A percentile compares a stretch with the other conserved stretches of the same genome.
Evolutionary conservation across 2,888 invertebrate genomes (phyloP).

Genomic region (Drosophila eohydei): DNA sequence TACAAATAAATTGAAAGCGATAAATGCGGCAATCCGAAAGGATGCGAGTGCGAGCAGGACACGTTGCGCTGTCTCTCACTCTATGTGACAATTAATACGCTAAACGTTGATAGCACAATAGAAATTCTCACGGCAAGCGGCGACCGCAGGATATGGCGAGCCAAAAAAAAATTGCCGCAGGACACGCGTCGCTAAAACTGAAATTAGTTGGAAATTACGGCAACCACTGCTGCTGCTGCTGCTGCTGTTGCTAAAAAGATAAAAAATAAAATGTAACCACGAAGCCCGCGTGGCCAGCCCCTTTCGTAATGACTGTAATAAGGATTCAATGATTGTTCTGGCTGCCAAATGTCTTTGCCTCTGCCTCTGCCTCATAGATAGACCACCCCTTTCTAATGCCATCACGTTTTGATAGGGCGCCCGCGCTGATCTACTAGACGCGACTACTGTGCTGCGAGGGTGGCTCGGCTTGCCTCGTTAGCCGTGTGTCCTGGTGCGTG

Average conservation of each 20-base stretch:
- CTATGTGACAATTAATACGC: conserved; percentile 81
- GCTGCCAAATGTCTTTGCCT: conserved; percentile 25
- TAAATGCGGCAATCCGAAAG: conserved; percentile 69
- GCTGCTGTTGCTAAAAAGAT: conserved; percentile 50
- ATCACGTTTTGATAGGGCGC: conserved; percentile 67
- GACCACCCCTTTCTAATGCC: conserved; percentile 53
- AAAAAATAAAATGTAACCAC: conserved; percentile 54
- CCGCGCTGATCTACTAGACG: conserved; percentile 24
- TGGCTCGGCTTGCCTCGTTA: conserved; percentile 51
- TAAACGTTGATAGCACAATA: conserved; percentile 59
- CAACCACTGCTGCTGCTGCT: conserved; percentile 11
- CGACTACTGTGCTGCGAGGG: conserved; percentile 7
- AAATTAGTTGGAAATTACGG: conserved; percentile 76
- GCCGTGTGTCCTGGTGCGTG: conserved; percentile 40
- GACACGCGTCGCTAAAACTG: conserved; percentile 81
- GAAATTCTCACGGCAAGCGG: conserved; percentile 18
- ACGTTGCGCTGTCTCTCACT: conserved; percentile 42
- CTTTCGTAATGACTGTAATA: conserved; percentile 76
- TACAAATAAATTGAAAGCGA: conserved; percentile 77
- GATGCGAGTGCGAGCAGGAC: conserved; percentile 27
- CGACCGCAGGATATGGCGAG: conserved; percentile 60
- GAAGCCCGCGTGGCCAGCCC: conserved; percentile 54
- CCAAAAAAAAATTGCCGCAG: conserved; percentile 68
- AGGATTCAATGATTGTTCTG: conserved; percentile 79
- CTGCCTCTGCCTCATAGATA: conserved; percentile 10